phyloP scores from a whole-genome alignment of 2,888 invertebrate genomes.

The Beris chalybata region DNA sequence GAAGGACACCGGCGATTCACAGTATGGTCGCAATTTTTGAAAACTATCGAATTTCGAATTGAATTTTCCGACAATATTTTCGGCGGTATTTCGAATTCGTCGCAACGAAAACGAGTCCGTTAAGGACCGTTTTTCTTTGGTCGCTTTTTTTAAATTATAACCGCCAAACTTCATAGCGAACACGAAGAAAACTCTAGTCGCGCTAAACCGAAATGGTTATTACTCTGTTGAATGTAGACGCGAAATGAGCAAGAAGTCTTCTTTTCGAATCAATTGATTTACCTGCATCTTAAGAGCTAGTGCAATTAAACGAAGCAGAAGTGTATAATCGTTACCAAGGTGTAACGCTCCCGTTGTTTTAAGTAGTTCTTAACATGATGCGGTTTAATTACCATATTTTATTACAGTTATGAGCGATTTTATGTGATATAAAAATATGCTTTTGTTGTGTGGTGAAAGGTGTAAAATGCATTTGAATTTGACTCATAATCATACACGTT shows the following conservation, averaged over 20 bases:
- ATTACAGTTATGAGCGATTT: neutral
- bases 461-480: too few relatives aligned
- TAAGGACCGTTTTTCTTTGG: slow-evolving; percentile 45
- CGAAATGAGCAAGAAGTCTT: slow-evolving; percentile 18
- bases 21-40: slow-evolving; percentile 40
- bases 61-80: slow-evolving; percentile 50
- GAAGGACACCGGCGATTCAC: slow-evolving; percentile 53
- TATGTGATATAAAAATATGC: slow-evolving; percentile 3
- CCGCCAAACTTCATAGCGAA: slow-evolving; percentile 53
- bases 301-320: slow-evolving; percentile 36
- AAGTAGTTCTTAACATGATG: slow-evolving; percentile 13
- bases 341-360: slow-evolving; percentile 35
- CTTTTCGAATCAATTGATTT: slow-evolving; percentile 1
- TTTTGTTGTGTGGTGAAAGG: too few relatives aligned
- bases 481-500: too few relatives aligned
- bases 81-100: slow-evolving; percentile 52
- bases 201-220: slow-evolving; percentile 4
- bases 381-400: slow-evolving; percentile 33
- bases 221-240: slow-evolving; percentile 3
- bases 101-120: slow-evolving; percentile 45
- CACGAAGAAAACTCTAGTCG: neutral
- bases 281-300: slow-evolving; percentile 1
- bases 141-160: slow-evolving; percentile 53
- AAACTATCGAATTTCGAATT: slow-evolving; percentile 47
- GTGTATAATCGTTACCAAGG: slow-evolving; percentile 29